Percentiles rank a stretch among this genome's conserved stretches.
Conservation (phyloP, 2,888 invertebrate species). For the Vesta saturnalis region DNA sequence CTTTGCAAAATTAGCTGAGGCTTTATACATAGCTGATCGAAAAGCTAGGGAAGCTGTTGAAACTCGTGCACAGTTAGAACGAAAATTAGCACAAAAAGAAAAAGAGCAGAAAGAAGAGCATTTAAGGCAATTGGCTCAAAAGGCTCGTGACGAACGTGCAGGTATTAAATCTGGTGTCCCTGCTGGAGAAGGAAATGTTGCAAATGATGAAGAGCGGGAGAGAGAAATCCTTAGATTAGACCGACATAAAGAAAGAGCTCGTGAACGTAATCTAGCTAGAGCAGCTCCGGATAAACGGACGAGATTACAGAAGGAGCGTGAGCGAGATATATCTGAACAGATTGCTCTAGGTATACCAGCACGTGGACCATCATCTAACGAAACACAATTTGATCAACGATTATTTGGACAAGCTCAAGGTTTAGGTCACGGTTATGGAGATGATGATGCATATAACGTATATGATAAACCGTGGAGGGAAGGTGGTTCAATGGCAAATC, state of each 20-base stretch:
- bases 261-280: conserved; percentile 92
- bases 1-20: conserved; percentile 97
- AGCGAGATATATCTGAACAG: conserved; percentile 98
- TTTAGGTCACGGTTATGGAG: conserved; percentile 90
- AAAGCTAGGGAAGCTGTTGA: conserved; percentile 98
- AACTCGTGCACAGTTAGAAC: conserved; percentile 93
- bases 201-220: conserved; percentile 80
- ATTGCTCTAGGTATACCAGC: conserved; percentile 97
- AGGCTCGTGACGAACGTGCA: conserved; percentile 94
- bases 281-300: conserved; percentile 95
- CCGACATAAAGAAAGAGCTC: conserved; percentile 88
- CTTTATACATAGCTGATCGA: conserved; percentile 94
- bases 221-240: conserved; percentile 89
- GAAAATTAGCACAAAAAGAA: conserved; percentile 96
- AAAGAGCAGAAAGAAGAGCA: conserved; percentile 98
- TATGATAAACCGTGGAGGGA: conserved; percentile 99
- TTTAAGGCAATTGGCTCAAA: conserved; percentile 90
- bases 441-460: conserved; percentile 97
- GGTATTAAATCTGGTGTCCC: conserved; percentile 70
- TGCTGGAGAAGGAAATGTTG: conserved; percentile 61
- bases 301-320: conserved; percentile 88
- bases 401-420: conserved; percentile 94
- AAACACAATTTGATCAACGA: conserved; percentile 93
- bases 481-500: conserved; percentile 83
- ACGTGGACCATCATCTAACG: conserved; percentile 74